Percentiles rank a stretch among this genome's conserved stretches.
phyloP scores from a whole-genome alignment of 2,888 invertebrate species.

The Hyalella azteca region DNA sequence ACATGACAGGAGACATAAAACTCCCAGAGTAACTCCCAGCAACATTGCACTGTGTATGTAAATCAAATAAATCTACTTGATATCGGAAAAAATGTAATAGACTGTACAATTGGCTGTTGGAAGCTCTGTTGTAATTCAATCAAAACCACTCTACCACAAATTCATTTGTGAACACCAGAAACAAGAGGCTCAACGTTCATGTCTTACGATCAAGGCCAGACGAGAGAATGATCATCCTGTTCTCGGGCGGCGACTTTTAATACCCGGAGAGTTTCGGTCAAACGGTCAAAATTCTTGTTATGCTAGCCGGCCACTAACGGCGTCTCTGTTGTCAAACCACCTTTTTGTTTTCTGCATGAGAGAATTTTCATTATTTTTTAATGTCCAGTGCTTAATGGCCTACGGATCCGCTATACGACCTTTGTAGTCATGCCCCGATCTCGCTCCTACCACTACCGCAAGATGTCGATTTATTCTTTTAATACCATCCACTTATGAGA shows the following conservation, averaged over 20 bases:
- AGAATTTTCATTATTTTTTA: not conserved
- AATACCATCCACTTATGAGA: no score
- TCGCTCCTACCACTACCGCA: no score
- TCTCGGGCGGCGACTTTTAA: no score
- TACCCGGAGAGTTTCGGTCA: no score
- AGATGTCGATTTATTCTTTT: no score
- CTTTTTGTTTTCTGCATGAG: not conserved
- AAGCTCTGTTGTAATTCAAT: not conserved
- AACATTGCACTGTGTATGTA: not conserved
- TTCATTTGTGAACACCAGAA: not conserved
- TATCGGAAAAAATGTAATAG: not conserved
- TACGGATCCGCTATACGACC: not conserved
- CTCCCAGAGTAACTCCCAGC: not conserved
- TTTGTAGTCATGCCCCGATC: not conserved
- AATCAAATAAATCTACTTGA: not conserved
- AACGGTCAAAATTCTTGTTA: no score
- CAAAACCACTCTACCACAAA: not conserved
- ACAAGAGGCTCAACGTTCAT: not conserved
- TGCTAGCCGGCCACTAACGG: slow-evolving; percentile 13
- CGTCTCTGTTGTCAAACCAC: not conserved
- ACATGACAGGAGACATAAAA: not conserved
- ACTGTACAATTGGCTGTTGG: not conserved
- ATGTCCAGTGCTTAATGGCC: not conserved
- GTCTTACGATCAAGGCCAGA: not conserved
- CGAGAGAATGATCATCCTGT: no score